Percentiles rank a stretch among this genome's conserved stretches.
Conservation (phyloP, 2,888 invertebrate genomes). For the Ischnus inquisitorius region DNA sequence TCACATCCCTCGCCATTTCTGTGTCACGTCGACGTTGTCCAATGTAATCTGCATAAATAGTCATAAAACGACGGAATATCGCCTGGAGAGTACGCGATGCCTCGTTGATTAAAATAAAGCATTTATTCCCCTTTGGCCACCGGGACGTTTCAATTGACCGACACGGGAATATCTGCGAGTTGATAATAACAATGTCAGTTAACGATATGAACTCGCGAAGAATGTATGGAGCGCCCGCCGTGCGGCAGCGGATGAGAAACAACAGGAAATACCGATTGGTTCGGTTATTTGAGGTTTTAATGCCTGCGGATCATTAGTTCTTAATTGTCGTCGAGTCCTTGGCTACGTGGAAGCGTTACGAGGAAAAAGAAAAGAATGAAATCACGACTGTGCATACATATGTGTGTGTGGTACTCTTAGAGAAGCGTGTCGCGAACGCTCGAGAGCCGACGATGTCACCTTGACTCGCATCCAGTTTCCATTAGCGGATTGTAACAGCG, state of each 20-base stretch:
- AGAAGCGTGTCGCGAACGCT: slow-evolving; percentile 29
- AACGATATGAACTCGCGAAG: background rate
- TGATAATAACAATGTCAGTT: background rate
- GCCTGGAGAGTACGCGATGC: slow-evolving; percentile 38
- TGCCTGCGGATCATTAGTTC: slow-evolving; percentile 48
- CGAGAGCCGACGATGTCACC: slow-evolving; percentile 16
- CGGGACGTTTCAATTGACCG: slow-evolving; percentile 23
- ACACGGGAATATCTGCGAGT: background rate
- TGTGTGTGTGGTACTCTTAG: background rate
- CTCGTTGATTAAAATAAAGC: slow-evolving; percentile 25
- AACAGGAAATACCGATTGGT: slow-evolving; percentile 39
- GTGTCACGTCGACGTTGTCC: slow-evolving; percentile 37
- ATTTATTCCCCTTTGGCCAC: background rate
- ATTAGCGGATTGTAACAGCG: slow-evolving; percentile 53
- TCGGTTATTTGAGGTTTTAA: slow-evolving; percentile 34
- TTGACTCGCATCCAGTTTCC: slow-evolving; percentile 52
- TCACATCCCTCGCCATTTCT: slow-evolving; percentile 7
- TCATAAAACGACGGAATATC: slow-evolving; percentile 72
- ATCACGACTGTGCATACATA: background rate
- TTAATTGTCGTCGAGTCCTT: slow-evolving; percentile 47
- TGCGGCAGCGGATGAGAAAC: too few species aligned
- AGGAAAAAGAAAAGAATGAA: slow-evolving; percentile 3
- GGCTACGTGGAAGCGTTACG: slow-evolving; percentile 14
- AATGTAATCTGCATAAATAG: slow-evolving; percentile 75
- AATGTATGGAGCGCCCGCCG: background rate